phyloP scores from a whole-genome alignment of 2,797 vertebrate genomes.

The Protonibea diacanthus region DNA sequence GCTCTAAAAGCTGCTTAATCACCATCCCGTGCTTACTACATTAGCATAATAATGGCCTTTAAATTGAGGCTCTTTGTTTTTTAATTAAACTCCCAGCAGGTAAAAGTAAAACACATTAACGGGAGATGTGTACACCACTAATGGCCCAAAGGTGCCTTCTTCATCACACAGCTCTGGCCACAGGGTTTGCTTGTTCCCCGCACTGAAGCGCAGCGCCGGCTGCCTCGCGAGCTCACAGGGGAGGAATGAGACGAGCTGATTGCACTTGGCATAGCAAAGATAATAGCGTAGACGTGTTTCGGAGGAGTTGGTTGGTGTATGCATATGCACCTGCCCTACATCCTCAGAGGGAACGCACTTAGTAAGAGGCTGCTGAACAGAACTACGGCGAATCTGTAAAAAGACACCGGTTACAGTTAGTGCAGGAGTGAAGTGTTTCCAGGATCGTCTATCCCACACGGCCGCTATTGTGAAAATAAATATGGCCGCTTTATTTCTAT shows the following conservation, averaged over 20 bases:
- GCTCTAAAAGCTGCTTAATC: slow-evolving; percentile 98
- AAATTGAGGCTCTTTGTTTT: slow-evolving; percentile 99
- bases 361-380: slow-evolving; percentile 57
- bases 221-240: slow-evolving; percentile 69
- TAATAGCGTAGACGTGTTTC: slow-evolving; percentile 67
- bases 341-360: slow-evolving; percentile 58
- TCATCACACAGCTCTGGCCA: slow-evolving; percentile 83
- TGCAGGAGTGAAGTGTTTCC: slow-evolving; percentile 51
- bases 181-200: slow-evolving; percentile 69
- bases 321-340: slow-evolving; percentile 72
- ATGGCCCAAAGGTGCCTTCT: slow-evolving; percentile 86
- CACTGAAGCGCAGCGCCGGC: slow-evolving; percentile 56
- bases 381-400: slow-evolving; percentile 50
- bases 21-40: slow-evolving; percentile 95
- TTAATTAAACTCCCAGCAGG: slow-evolving; percentile 99
- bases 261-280: slow-evolving; percentile 74
- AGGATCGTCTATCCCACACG: slow-evolving; percentile 56
- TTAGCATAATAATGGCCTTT: slow-evolving; percentile 99
- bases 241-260: slow-evolving; percentile 76
- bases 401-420: slow-evolving; percentile 49
- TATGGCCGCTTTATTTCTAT: slow-evolving; percentile 68
- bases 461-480: slow-evolving; percentile 69
- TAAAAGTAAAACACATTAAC: slow-evolving; percentile 99
- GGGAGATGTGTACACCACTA: slow-evolving; percentile 91
- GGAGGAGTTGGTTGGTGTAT: slow-evolving; percentile 42